Evolutionary conservation across 2,797 vertebrate species (phyloP).

Genomic region (Fundulus diaphanus): DNA sequence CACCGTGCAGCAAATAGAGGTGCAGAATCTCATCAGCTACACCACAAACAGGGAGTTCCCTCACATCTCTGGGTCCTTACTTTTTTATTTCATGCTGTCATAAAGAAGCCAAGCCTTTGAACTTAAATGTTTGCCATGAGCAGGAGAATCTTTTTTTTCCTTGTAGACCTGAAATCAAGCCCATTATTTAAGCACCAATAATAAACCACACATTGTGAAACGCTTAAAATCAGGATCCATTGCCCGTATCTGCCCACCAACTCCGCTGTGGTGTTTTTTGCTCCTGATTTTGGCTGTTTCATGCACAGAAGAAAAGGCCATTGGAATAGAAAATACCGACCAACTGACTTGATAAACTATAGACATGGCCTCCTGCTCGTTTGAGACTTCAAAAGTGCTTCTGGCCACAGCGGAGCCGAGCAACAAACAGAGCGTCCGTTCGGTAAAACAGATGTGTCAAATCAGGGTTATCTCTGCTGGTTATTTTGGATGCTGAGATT

Average conservation of each 20-base stretch:
- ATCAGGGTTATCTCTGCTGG: background rate
- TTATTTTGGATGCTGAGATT: background rate
- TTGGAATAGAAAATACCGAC: no score
- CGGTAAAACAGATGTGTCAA: background rate
- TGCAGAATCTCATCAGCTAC: slow-evolving; percentile 47
- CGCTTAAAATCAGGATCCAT: no score
- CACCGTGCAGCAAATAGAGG: slow-evolving; percentile 98
- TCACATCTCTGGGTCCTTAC: background rate
- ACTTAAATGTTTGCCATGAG: no score
- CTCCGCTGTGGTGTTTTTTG: background rate
- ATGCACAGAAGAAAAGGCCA: no score
- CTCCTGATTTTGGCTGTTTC: no score
- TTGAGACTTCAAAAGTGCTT: no score
- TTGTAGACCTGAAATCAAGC: background rate
- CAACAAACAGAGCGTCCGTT: background rate
- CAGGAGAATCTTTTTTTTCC: background rate
- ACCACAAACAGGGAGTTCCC: background rate
- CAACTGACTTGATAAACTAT: no score
- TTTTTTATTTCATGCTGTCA: background rate
- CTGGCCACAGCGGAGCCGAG: background rate
- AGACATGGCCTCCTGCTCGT: no score
- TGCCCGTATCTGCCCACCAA: background rate
- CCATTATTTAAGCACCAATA: no score
- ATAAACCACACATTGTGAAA: no score
- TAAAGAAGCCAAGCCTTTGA: background rate